Percentiles rank a stretch among this genome's conserved stretches.
Conservation (phyloP, 2,113 vertebrate genomes). For the Aramus guarauna region DNA sequence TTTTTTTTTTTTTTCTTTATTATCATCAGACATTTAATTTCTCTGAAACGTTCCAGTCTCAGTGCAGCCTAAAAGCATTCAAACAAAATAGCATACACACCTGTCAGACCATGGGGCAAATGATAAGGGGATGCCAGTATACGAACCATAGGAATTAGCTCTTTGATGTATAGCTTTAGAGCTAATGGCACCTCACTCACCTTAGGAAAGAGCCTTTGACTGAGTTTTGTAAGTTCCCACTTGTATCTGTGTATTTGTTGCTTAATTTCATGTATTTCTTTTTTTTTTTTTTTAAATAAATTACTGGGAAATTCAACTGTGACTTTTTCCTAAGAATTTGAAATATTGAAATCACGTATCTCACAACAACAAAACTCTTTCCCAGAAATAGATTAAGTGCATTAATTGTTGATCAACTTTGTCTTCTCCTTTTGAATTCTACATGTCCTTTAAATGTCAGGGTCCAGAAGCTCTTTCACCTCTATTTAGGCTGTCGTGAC, state of each 20-base stretch:
- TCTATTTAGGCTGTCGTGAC: neutral
- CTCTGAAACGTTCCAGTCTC: slow-evolving; percentile 36
- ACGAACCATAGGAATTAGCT: neutral
- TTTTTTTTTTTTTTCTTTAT: neutral
- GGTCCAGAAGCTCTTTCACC: neutral
- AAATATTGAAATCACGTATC: neutral
- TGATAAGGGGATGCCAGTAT: neutral
- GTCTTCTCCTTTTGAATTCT: neutral
- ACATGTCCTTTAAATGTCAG: neutral
- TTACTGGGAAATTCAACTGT: neutral
- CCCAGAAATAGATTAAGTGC: neutral
- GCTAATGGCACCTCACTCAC: neutral
- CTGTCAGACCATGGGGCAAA: slow-evolving; percentile 11
- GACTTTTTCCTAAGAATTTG: neutral
- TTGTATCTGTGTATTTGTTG: neutral
- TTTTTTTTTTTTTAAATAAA: neutral
- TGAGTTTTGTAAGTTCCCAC: neutral
- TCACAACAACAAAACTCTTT: neutral
- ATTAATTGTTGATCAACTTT: neutral
- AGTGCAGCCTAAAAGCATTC: slow-evolving; percentile 19
- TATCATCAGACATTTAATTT: neutral
- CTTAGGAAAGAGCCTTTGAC: neutral
- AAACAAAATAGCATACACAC: neutral
- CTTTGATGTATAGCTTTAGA: slow-evolving; percentile 2
- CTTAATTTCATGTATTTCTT: neutral